Evolutionary conservation across 37 sponge, comb jelly and placozoan species (phyloP).

Genomic region (Beroe ovata): DNA sequence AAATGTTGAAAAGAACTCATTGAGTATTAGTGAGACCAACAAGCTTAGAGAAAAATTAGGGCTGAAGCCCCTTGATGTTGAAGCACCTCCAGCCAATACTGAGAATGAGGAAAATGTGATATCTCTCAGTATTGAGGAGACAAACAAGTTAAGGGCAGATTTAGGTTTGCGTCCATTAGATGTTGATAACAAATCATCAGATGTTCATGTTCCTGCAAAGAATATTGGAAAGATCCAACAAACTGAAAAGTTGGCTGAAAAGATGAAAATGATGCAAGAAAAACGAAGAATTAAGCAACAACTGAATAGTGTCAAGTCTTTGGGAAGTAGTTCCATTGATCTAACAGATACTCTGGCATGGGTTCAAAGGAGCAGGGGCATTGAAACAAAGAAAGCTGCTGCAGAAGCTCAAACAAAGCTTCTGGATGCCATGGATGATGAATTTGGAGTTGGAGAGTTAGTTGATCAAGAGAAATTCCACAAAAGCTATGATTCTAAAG

Average conservation of each 20-base stretch:
- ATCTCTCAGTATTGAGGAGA: conserved; percentile 81
- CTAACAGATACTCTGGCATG: conserved; percentile 71
- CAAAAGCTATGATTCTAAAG: conserved; percentile 70
- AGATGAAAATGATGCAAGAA: conserved; percentile 61
- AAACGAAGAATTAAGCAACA: conserved; percentile 64
- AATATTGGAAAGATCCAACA: conserved; percentile 75
- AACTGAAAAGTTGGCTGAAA: conserved; percentile 55
- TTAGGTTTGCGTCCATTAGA: conserved; percentile 84
- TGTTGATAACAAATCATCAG: conserved; percentile 69
- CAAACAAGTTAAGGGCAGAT: conserved; percentile 79
- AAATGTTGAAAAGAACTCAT: neutral
- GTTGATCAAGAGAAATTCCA: conserved; percentile 60
- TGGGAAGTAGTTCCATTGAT: conserved; percentile 28
- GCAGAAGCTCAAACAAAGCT: conserved; percentile 79
- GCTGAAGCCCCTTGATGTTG: conserved; percentile 20
- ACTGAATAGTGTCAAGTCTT: conserved; percentile 51
- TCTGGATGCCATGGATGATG: conserved; percentile 87
- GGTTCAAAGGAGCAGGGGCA: conserved; percentile 73
- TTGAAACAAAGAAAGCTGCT: conserved; percentile 74
- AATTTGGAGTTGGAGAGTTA: conserved; percentile 82
- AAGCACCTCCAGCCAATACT: neutral
- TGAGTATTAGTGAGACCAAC: conserved; percentile 45
- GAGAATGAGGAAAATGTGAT: conserved; percentile 38
- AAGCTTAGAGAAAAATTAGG: conserved; percentile 49
- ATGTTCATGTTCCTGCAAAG: conserved; percentile 83